phyloP scores from a whole-genome alignment of 2,888 invertebrate species.

The Zele albiditarsus region DNA sequence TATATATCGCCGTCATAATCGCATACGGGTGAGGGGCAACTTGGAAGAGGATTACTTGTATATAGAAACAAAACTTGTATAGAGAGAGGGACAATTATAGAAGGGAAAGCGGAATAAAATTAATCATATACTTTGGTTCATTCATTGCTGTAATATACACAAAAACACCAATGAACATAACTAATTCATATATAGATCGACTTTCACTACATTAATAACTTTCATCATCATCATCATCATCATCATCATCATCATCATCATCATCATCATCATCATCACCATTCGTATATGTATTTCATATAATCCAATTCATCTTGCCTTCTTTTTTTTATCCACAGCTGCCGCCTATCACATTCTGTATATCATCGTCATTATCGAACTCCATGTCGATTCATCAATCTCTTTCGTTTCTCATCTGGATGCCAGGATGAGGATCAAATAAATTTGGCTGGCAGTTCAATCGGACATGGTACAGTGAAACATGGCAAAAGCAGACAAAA shows the following conservation, averaged over 20 bases:
- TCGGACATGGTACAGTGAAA: background rate
- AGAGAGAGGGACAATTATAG: conserved; percentile 11
- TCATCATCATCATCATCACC: conserved; percentile 1
- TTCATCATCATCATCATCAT: background rate
- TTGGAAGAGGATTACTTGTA: background rate
- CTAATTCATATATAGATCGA: background rate
- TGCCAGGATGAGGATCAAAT: conserved; percentile 1
- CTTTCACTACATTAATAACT: background rate
- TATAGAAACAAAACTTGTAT: background rate
- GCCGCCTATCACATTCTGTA: background rate
- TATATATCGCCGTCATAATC: background rate
- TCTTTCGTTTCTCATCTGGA: background rate
- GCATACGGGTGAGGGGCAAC: background rate
- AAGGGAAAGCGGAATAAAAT: conserved; percentile 32
- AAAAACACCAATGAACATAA: background rate
- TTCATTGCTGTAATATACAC: conserved; percentile 5
- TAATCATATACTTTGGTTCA: conserved; percentile 8
- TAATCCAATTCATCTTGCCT: background rate
- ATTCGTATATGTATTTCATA: conserved; percentile 3
- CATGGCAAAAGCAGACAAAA: background rate
- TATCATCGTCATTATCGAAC: background rate
- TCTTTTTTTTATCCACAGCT: background rate
- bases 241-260: background rate
- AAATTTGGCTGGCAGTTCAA: conserved; percentile 5
- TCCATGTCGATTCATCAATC: background rate